Conservation (phyloP, 1,140 invertebrate species). For the Megalopta genalis region DNA sequence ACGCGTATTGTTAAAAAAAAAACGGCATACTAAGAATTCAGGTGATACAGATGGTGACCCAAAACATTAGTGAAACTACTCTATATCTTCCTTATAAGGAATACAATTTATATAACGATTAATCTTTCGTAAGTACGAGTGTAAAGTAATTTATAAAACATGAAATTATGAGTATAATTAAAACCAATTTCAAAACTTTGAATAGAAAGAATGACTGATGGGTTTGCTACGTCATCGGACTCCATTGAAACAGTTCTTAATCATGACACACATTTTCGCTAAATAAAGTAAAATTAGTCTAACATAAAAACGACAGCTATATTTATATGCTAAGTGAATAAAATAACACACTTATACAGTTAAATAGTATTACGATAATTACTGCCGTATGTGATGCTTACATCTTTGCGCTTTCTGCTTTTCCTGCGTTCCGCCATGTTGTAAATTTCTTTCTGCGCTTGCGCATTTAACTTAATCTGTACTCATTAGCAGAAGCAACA, state of each 20-base stretch:
- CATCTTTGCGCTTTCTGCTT: constrained; percentile 88
- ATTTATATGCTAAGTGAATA: not conserved
- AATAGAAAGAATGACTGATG: constrained; percentile 12
- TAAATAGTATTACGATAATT: constrained; percentile 32
- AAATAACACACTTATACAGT: not conserved
- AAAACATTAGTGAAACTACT: not conserved
- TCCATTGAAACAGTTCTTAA: constrained; percentile 18
- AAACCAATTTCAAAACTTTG: constrained; percentile 15
- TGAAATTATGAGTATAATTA: not conserved
- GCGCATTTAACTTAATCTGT: constrained; percentile 38
- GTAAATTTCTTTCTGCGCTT: constrained; percentile 67
- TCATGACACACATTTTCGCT: constrained; percentile 24
- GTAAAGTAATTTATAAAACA: not conserved
- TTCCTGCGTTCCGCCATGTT: constrained; percentile 89
- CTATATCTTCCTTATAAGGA: not conserved
- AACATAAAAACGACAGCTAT: not conserved
- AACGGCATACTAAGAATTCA: not conserved
- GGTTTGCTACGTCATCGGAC: constrained; percentile 55
- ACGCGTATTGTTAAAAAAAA: not conserved
- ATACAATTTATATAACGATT: no score
- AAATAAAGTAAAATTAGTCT: not conserved
- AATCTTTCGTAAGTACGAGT: not conserved
- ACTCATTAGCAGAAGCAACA: constrained; percentile 16
- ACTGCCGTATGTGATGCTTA: constrained; percentile 77
- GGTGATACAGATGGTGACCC: constrained; percentile 2